Evolutionary conservation across 2,797 vertebrate genomes (phyloP), one percentile per base, ranked within the genome.

Genomic region (Xenentodon cancila): DNA sequence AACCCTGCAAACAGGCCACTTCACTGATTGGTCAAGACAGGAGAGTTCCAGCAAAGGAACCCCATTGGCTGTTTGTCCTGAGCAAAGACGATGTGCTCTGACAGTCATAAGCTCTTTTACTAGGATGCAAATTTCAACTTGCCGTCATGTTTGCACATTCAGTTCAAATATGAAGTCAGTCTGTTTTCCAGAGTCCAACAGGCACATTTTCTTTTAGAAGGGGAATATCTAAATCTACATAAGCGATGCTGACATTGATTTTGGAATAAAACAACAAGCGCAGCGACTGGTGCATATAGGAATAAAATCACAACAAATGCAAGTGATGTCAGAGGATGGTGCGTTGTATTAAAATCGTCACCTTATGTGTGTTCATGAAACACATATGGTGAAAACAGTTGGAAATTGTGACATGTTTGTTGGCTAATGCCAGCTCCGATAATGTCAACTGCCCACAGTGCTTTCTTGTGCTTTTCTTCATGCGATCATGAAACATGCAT

Each of bases 1-100:
- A 53, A 40, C 55, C 63, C 60, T 32, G 54, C 7, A 11, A 65
- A 72, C 53, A 56, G 61, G 59, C 56, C 30, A 22, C 75, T 68
- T 71, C 66, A 52, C 77, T 81, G 80, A 84, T 81, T 53, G 79
- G 76, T 32, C 1, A 43, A 82, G 80, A 81, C 79, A 61, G 52
- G 34, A 37, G 45, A 47, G 74, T 11, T 13, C 68, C 59, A 37
- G 54, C 55, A 69, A 64, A 65, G 53, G 32, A 11, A 51, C 0
- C 20, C 49, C 71, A 62, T 30, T 69, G 75, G 81, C 79, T 72
- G 79, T 82, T 80, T 70, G 43, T 70, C 58, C 77, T 79, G 75
- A 65, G 52, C 53, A 46, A 62, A 54, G 55, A 50, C n/a, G 9
- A 59, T 77, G 43, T 15, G 46, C 20, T 57, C 49, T 77, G 75